Base-by-base conservation (phyloP, 2,113 vertebrate species). In the Zosterops pallidus region DNA sequence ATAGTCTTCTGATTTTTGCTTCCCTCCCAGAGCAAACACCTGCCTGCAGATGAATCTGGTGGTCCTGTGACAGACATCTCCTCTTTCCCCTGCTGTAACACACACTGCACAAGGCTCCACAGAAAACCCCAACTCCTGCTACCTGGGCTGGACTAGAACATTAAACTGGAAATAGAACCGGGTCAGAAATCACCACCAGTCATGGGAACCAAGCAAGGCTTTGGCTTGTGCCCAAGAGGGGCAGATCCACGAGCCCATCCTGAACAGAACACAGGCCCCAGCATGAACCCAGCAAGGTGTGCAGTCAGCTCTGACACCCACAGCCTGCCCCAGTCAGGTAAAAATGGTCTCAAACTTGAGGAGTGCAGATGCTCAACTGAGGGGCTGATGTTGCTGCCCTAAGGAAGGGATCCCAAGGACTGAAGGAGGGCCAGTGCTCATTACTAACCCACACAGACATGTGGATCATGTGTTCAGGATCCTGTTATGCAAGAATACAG, bases 211-310 rank as follows among this genome's bases (percentile, higher is more conserved):
- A 52, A 63, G n/a, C 41, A 77, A 78, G 25, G 50, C 50, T 78
- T 37, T 77, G 46, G 37, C 56, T 70, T 25, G 56, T 63, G 64
- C 86, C 50, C 80, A 31, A 6, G 39, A 75, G 18, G 46, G 25
- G 28, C 16, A 69, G 75, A 31, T 14, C 55, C 59, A 22, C 14
- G 31, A 24, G 72, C 35, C 78, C 41, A 18, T 3, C 47, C 52
- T 7, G 44, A n/a, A 3, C 24, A 47, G 14, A 24, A 29, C 55
- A 35, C 29, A 15, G 39, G 41, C 9, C 37, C 56, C 57, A 9
- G 4, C 53, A 29, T 0, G 5, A 55, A 8, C 53, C 46, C 53
- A 6, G 28, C 0, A 0, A 19, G 26, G 12, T 29, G 25, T 41
- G 33, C 65, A 35, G 52, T 5, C 5, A 0, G 65, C 52, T 49